Evolutionary conservation across 2,888 invertebrate species (phyloP), one percentile per base, ranked within the genome.

Genomic region (Geotrupes spiniger): DNA sequence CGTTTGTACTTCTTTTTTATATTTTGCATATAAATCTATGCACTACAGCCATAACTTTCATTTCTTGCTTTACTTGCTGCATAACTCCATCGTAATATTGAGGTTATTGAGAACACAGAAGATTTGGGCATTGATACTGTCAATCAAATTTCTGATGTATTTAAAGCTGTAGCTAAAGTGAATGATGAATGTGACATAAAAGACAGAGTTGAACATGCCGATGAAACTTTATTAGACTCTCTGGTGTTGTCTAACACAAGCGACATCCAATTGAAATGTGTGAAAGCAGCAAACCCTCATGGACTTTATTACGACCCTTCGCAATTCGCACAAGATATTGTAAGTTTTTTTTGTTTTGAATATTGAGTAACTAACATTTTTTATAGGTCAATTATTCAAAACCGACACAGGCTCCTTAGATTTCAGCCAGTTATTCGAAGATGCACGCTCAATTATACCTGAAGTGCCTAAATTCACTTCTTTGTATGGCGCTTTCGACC

Each of bases 401-500:
- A 47, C 61, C 62, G 59, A 71, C 5, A 63, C 72, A 10, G 29
- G 33, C 9, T 27, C 29, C 2, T 62, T 66, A 49, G 73, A 76
- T 58, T 71, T 75, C 1, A 66, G 74, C 47, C 64, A 62, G 38
- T 49, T 71, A n/a, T 49, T 66, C 29, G 50, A 61, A 36, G 59
- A 63, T 47, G 65, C 68, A 4, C 57, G 64, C 27, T 43, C 41
- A 16, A 57, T 69, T n/a, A 62, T 72, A 38, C 66, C 65, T 5
- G 51, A 59, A 46, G 45, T 64, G 38, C 77, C 78, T 0, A 46
- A 61, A 0, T 60, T 68, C 8, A 57, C 61, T 3, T 75, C 63
- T 50, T 55, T 80, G 39, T 76, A 74, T 66, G 81, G 81, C 1
- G 68, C 76, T 3, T 79, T 78, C 51, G 69, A 70, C 48, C 51